A percentile compares a stretch with the other conserved stretches of the same genome.
Conservation (phyloP, 2,888 invertebrate species). For the Brachycybe producta region DNA sequence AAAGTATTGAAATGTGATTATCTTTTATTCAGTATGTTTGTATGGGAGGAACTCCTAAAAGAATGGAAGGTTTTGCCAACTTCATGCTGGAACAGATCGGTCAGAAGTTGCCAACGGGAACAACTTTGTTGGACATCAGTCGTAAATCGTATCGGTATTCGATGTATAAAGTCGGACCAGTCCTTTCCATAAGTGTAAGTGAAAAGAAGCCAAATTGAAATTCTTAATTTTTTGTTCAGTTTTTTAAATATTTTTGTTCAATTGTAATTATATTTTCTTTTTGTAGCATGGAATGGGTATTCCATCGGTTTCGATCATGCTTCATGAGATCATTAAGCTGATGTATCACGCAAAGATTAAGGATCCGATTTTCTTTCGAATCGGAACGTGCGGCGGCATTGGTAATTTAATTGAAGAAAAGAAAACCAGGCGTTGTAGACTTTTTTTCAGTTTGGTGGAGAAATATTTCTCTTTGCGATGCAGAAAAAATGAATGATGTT, state of each 20-base stretch:
- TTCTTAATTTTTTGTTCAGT: background rate
- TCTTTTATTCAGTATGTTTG: conserved; percentile 64
- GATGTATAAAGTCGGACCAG: conserved; percentile 89
- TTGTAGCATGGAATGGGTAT: conserved; percentile 95
- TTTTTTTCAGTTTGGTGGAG: no score
- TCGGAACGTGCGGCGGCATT: conserved; percentile 87
- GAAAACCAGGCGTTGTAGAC: no score
- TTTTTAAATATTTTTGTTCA: conserved; percentile 2
- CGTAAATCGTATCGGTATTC: conserved; percentile 84
- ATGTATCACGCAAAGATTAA: conserved; percentile 81
- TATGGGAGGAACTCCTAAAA: conserved; percentile 88
- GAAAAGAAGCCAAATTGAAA: conserved; percentile 20
- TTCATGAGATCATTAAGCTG: conserved; percentile 92
- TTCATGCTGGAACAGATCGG: conserved; percentile 81
- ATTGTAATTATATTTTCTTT: conserved; percentile 18
- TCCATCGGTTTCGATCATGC: conserved; percentile 84
- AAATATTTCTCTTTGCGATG: no score
- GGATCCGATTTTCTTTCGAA: conserved; percentile 83
- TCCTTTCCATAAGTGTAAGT: conserved; percentile 71
- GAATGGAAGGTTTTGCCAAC: conserved; percentile 86
- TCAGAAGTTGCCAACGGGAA: conserved; percentile 76
- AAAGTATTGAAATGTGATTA: background rate
- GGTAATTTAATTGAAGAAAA: conserved; percentile 43
- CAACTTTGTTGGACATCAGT: conserved; percentile 74
- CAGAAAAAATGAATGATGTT: no score